Evolutionary conservation across 2,113 vertebrate species (phyloP).

Genomic region (Rhipidura dahli): DNA sequence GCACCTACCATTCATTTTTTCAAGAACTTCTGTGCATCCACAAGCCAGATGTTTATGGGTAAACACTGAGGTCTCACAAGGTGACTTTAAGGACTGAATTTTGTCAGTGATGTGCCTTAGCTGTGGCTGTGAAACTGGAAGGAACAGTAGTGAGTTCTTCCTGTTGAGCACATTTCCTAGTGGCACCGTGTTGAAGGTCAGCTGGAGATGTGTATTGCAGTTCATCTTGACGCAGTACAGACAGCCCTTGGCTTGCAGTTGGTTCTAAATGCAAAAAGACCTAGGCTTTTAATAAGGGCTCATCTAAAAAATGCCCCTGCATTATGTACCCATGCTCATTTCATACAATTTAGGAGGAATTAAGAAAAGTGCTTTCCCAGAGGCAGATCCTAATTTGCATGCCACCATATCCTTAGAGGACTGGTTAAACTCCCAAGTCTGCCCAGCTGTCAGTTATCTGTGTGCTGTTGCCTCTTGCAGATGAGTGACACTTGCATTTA

Average conservation of each 20-base stretch:
- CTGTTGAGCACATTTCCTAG: background rate
- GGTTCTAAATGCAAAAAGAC: background rate
- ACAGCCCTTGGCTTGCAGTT: background rate
- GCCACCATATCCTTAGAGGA: background rate
- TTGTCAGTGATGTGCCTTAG: background rate
- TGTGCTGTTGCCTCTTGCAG: background rate
- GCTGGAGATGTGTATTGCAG: background rate
- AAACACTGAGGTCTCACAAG: background rate
- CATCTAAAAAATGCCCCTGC: background rate
- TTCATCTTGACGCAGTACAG: background rate
- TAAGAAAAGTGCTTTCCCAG: background rate
- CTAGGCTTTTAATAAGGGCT: background rate
- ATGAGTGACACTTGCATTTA: background rate
- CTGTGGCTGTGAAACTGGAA: background rate
- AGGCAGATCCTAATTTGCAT: background rate
- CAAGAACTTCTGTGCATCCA: background rate
- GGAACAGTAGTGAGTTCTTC: background rate
- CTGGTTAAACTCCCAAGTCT: background rate
- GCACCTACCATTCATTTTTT: background rate
- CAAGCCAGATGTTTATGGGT: fast-evolving
- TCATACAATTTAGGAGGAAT: background rate
- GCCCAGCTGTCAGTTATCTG: background rate
- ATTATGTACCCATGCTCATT: background rate
- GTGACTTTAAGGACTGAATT: background rate
- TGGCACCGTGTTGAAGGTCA: background rate